Evolutionary conservation across 2,797 vertebrate species (phyloP).

Genomic region (Neosilurus hyrtlii): DNA sequence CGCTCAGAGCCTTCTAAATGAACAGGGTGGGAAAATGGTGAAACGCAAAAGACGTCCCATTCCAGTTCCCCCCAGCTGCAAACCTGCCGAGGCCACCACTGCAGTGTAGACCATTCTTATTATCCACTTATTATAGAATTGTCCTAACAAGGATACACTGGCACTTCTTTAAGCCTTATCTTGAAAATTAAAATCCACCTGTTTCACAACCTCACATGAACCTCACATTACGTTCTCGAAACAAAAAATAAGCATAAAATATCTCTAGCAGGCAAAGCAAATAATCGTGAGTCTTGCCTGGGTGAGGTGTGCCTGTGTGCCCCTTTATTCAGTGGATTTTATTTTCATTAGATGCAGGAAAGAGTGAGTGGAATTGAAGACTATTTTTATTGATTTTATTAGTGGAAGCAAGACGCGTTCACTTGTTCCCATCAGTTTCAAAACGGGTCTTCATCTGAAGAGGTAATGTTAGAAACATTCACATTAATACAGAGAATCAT

Average conservation of each 20-base stretch:
- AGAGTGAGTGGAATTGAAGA: background rate
- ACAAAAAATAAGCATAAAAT: conserved; percentile 2
- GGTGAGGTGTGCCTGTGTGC: background rate
- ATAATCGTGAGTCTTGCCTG: background rate
- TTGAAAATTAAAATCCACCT: conserved; percentile 2
- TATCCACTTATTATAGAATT: background rate
- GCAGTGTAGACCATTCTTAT: conserved; percentile 48
- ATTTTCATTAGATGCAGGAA: background rate
- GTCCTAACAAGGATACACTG: background rate
- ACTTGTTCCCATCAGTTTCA: background rate
- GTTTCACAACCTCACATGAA: background rate
- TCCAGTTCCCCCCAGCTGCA: conserved; percentile 57
- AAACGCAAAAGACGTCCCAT: conserved; percentile 66
- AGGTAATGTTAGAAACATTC: conserved; percentile 9
- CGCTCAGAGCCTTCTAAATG: conserved; percentile 71
- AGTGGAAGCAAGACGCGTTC: background rate
- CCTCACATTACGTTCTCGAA: conserved; percentile 17
- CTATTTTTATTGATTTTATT: background rate
- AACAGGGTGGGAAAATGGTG: conserved; percentile 53
- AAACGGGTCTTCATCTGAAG: background rate
- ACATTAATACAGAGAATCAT: background rate
- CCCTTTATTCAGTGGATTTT: conserved; percentile 7
- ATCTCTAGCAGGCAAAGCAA: conserved; percentile 7
- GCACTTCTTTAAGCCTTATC: conserved; percentile 20
- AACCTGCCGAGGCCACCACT: conserved; percentile 31